Base-by-base conservation (phyloP, 2,113 vertebrate species). In the Hippolais icterina region DNA sequence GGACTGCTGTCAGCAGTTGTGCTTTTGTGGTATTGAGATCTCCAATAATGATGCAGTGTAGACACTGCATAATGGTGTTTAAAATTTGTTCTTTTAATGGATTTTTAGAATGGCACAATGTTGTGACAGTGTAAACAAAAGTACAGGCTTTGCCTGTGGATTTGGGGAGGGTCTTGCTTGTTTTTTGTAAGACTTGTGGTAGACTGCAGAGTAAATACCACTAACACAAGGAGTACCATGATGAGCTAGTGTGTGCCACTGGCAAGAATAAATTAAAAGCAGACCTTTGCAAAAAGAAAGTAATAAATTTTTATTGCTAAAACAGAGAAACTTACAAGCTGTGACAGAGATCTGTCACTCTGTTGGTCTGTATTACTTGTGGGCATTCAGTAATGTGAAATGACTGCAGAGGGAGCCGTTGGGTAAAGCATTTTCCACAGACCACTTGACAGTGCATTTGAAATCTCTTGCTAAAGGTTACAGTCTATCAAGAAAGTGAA, bases 401-500 rank as follows among this genome's bases (percentile, higher is more conserved):
- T 79, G 65, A 70, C 96, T 91, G 79, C 46, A 96, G 94, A 90
- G 95, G 91, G 95, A 96, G 96, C 96, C 56, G 52, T 50, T 66
- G 86, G 47, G 29, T 70, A 95, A 90, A 63, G 70, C 63, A 59
- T 47, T 47, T 74, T 77, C 71, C 54, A 35, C 25, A 50, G 41
- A 75, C 10, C 21, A 12, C 50, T n/a, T 41, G 44, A 11, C 19
- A 57, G 20, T 6, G 46, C 42, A 29, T 70, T 65, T 69, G 76
- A 57, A 92, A 77, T 76, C 33, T 83, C 68, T 37, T 81, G 64
- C 31, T 89, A 47, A 77, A 80, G 11, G 25, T 83, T 83, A 65
- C 20, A 49, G 49, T 61, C 50, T n/a, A 2, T 53, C 52, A 79
- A 70, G 41, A 66, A 71, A 88, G 33, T 87, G 29, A 83, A 22